Base-by-base conservation (phyloP, 2,113 vertebrate species). In the Cyanoramphus novaezelandiae region DNA sequence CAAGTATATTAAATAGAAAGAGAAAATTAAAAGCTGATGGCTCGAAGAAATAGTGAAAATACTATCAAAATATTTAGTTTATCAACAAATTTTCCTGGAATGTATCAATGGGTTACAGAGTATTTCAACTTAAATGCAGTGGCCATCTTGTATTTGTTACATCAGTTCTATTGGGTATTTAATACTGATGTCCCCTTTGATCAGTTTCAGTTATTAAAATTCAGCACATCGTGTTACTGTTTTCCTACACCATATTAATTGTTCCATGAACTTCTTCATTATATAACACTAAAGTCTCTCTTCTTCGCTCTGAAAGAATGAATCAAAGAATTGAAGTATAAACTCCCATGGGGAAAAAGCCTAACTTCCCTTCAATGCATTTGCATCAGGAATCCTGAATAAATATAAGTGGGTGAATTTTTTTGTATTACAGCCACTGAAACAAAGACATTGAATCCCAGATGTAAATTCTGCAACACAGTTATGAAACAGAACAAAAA, bases 1-100 rank as follows among this genome's bases (percentile, higher is more conserved):
- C 97, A 98, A 98, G 97, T 97, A 98, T 98, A 98, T 98, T 98
- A 98, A 98, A 96, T 95, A 97, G 97, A 98, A 98, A 98, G 97
- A 97, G 94, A 97, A 98, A 98, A 97, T 98, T 97, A 98, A 98
- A 98, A 98, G 89, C 94, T 96, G 97, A 97, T 97, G 96, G 97
- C 97, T 98, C 52, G 8, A 96, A 98, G 97, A 97, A 98, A 98
- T 97, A 98, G 97, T 79, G 82, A 97, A 97, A 98, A 93, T 92
- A 90, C 97, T 91, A 97, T 94, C 95, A 98, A 97, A 98, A 97
- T 97, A 91, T 96, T 98, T 96, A 95, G 96, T 96, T 96, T 95
- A 95, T 96, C 97, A 97, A 97, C 96, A 97, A 86, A 98, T 97
- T 97, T 97, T 89, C 92, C 96, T 96, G 95, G 96, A 97, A 97